These are phyloP conservation scores for Baronia brevicornis DNA, from an alignment of 2,888 invertebrate species.

Conservation along the genomic window DNA sequence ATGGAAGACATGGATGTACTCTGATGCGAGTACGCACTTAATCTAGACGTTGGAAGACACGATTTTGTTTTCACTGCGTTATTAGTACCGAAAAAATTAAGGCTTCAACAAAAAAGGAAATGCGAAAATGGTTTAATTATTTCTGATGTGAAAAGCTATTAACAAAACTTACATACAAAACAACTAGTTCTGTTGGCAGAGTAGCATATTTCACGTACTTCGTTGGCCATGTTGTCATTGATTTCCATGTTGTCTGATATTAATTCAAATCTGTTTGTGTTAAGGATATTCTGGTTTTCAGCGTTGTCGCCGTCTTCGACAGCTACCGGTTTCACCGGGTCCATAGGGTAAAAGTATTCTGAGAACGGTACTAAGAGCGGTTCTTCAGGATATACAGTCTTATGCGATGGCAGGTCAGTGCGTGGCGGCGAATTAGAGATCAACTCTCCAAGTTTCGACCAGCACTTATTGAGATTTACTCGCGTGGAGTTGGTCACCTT, in stretches of 20 bases:
- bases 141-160: conserved; percentile 18
- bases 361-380: conserved; percentile 58
- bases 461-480: conserved; percentile 79
- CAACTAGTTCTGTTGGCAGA: conserved; percentile 45
- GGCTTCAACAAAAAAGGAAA: conserved; percentile 20
- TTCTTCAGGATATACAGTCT: conserved; percentile 63
- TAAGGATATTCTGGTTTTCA: conserved; percentile 63
- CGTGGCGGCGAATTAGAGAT: conserved; percentile 63
- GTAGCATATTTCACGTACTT: conserved; percentile 74
- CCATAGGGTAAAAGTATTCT: conserved; percentile 57
- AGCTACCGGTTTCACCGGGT: conserved; percentile 57
- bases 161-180: conserved; percentile 67
- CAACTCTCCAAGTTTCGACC: conserved; percentile 77
- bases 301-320: conserved; percentile 62
- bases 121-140: conserved; percentile 28
- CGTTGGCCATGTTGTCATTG: conserved; percentile 76
- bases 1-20: conserved; percentile 62
- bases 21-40: conserved; percentile 44
- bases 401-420: conserved; percentile 65
- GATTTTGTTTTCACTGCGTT: conserved; percentile 73
- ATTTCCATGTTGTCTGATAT: conserved; percentile 57
- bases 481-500: conserved; percentile 73
- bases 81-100: conserved; percentile 43
- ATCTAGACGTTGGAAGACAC: conserved; percentile 69
- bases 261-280: conserved; percentile 56